A percentile compares a stretch with the other conserved stretches of the same genome.
phyloP scores from a whole-genome alignment of 2,797 vertebrate species.

The Sebastes flavidus region DNA sequence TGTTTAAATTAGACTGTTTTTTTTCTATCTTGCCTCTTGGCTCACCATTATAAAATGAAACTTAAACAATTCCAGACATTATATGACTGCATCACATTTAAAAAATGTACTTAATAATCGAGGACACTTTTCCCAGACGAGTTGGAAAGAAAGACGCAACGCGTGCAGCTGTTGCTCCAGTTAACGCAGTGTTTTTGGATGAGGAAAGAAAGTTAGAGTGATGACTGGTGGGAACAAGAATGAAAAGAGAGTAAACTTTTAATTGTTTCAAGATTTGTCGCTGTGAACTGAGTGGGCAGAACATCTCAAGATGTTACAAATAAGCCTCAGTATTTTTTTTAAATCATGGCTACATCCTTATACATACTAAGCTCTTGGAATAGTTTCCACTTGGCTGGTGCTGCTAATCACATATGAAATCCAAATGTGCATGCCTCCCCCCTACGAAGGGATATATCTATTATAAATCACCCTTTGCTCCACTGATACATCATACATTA shows the following conservation, averaged over 20 bases:
- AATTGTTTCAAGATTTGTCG: neutral
- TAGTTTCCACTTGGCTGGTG: slow-evolving; percentile 57
- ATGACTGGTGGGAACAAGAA: neutral
- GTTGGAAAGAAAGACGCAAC: neutral
- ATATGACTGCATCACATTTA: neutral
- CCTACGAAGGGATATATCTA: slow-evolving; percentile 67
- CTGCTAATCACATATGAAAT: slow-evolving; percentile 69
- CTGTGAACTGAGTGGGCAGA: neutral
- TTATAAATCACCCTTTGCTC: slow-evolving; percentile 76
- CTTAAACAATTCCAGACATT: neutral
- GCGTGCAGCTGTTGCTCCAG: neutral
- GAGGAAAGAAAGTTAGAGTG: neutral
- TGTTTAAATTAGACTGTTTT: neutral
- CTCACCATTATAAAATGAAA: neutral
- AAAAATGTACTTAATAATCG: neutral
- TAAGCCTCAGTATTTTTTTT: neutral
- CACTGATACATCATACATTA: slow-evolving; percentile 74
- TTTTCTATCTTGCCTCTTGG: neutral
- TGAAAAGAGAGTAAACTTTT: neutral
- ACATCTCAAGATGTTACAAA: neutral
- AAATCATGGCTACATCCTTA: neutral
- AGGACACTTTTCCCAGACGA: neutral
- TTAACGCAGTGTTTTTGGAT: neutral
- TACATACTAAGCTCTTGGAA: slow-evolving; percentile 17
- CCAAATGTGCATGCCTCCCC: slow-evolving; percentile 44